A percentile compares a stretch with the other conserved stretches of the same genome.
Conservation (phyloP, 2,113 vertebrate species). For the Probosciger aterrimus region DNA sequence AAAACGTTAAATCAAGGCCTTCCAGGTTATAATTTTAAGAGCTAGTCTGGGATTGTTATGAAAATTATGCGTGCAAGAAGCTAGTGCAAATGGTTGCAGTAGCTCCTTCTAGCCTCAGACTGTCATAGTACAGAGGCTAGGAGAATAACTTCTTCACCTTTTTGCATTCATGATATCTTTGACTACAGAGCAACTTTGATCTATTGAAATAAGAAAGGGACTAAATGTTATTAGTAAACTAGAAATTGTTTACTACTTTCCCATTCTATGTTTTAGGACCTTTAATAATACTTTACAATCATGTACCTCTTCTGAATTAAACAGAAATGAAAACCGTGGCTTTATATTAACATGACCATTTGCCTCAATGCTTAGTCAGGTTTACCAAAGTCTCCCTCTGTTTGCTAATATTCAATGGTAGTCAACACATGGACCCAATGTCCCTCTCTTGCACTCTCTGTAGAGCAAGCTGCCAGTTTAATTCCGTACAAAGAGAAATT, state of each 20-base stretch:
- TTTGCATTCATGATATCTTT: not conserved
- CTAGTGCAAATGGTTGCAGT: not conserved
- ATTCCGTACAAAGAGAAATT: not conserved
- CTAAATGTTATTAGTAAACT: not conserved
- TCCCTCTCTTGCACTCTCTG: not conserved
- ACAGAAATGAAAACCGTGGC: not conserved
- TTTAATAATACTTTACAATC: not conserved
- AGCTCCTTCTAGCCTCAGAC: not conserved
- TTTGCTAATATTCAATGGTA: not conserved
- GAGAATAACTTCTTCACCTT: not conserved
- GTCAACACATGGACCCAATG: not conserved
- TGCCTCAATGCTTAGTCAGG: not conserved
- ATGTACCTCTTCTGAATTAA: not conserved
- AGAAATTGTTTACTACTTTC: not conserved
- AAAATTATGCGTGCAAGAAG: not conserved
- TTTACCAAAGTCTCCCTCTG: not conserved
- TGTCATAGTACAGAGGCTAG: not conserved
- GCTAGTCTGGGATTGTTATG: not conserved
- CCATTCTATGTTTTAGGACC: not conserved
- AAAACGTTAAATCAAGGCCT: not conserved
- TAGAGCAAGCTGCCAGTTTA: not conserved
- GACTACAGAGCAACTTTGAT: not conserved
- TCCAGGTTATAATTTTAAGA: not conserved
- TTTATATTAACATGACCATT: not conserved
- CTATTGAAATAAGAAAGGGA: not conserved